Conservation (phyloP, 92 coral and sea anemone genomes). For the Porites divaricata region DNA sequence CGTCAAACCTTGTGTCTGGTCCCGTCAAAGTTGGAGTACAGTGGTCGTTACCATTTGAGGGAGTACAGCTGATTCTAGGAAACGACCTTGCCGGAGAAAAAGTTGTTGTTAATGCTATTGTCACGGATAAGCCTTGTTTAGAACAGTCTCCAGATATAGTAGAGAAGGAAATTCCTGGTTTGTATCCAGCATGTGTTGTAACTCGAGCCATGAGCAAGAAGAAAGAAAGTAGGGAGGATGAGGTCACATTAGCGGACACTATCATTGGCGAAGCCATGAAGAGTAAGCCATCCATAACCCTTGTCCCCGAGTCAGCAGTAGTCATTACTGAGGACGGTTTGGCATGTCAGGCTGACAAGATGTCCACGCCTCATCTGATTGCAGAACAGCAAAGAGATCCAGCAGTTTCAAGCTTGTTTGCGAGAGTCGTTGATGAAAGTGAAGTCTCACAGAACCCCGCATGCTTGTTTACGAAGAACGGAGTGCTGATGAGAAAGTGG, state of each 20-base stretch:
- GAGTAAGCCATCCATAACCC: too few relatives aligned
- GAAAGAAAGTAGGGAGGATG: too few relatives aligned
- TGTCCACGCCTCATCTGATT: constrained; percentile 46
- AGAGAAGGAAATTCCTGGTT: not conserved
- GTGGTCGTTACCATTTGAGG: not conserved
- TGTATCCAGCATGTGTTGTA: too few relatives aligned
- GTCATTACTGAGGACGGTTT: not conserved
- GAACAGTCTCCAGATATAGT: not conserved
- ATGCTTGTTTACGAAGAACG: constrained; percentile 44
- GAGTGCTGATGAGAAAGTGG: not conserved
- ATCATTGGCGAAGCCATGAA: too few relatives aligned
- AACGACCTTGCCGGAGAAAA: not conserved
- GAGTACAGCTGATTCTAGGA: not conserved
- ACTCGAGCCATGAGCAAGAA: too few relatives aligned
- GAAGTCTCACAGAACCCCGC: constrained; percentile 10
- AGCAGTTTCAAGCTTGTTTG: constrained; percentile 38
- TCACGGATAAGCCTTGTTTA: not conserved
- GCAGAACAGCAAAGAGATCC: constrained; percentile 62
- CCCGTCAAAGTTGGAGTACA: not conserved
- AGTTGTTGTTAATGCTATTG: not conserved
- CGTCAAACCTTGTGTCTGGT: not conserved
- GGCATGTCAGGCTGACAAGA: not conserved
- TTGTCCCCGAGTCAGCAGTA: too few relatives aligned
- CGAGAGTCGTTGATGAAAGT: constrained; percentile 47
- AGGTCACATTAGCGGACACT: too few relatives aligned